Evolutionary conservation across 2,113 vertebrate genomes (phyloP).

Genomic region (Nicator chloris): DNA sequence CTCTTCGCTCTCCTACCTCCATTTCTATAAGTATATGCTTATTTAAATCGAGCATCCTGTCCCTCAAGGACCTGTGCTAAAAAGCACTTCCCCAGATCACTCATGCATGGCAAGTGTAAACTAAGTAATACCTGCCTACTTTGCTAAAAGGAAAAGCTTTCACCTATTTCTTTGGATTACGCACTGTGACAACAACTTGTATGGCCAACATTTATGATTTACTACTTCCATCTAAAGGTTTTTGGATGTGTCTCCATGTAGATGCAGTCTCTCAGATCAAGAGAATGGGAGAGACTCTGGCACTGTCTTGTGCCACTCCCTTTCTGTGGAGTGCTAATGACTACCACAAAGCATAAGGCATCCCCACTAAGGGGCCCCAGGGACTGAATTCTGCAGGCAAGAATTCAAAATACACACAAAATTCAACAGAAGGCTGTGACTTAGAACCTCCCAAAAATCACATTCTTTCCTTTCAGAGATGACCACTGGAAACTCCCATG

Average conservation of each 20-base stretch:
- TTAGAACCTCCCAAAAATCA: background rate
- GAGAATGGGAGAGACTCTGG: background rate
- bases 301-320: background rate
- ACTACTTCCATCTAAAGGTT: background rate
- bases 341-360: background rate
- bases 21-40: background rate
- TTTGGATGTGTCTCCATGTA: background rate
- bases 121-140: background rate
- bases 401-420: background rate
- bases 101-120: background rate
- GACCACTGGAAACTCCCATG: background rate
- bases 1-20: background rate
- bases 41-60: background rate
- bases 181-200: background rate
- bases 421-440: background rate
- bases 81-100: background rate
- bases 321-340: background rate
- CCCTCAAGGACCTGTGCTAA: background rate
- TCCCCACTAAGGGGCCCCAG: background rate
- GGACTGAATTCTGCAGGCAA: background rate
- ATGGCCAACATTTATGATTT: background rate
- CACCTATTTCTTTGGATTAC: background rate
- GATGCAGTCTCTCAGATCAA: background rate
- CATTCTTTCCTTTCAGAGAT: background rate
- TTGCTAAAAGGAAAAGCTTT: background rate